Base-by-base conservation (phyloP, 92 coral and sea anemone species). In the Epizoanthus rinbou region DNA sequence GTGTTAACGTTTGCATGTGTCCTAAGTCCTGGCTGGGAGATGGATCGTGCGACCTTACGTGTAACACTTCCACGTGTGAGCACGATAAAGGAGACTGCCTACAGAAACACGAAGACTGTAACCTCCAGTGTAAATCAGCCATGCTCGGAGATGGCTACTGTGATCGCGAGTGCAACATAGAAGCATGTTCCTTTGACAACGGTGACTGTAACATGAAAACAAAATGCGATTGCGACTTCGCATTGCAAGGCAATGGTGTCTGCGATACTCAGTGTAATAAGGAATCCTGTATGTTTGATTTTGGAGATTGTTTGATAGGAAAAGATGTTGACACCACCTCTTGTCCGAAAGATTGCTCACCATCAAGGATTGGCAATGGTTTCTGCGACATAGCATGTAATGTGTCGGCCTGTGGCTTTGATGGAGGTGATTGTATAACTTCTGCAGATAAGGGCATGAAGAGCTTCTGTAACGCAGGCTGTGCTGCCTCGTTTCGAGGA, bases 71-170 rank as follows among this genome's bases (percentile, higher is more conserved):
- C 25, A 60, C 18, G 8, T 90, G 93, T 50, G 58, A 31, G 8
- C 79, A 83, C 68, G 93, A 90, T 69, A 71, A 81, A 18, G 93
- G 88, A 58, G 93, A 90, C 31, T 90, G 93, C 23, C 25, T 87
- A 3, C 23, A 75, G 66, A 65, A 31, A 19, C 47, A 21, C 18
- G 22, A 58, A 47, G 86, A 87, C 22, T 90, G 93, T 35, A 79
- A 75, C 37, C 73, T 88, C 3, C 86, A 82, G 45, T 90, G 93
- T 65, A 65, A 67, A 10, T 21, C 86, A 21, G 60, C 31, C 37
- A 79, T 87, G 90, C 17, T 83, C 15, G 93, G 83, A n/a, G 90
- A 90, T 63, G 90, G 90, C 23, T 62, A 82, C n/a, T 90, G 93
- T 79, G 93, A 90, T 53, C 87, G 71, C 68, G 84, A 83, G 56